Base-by-base conservation (phyloP, 2,797 vertebrate species). In the Staurois parvus region DNA sequence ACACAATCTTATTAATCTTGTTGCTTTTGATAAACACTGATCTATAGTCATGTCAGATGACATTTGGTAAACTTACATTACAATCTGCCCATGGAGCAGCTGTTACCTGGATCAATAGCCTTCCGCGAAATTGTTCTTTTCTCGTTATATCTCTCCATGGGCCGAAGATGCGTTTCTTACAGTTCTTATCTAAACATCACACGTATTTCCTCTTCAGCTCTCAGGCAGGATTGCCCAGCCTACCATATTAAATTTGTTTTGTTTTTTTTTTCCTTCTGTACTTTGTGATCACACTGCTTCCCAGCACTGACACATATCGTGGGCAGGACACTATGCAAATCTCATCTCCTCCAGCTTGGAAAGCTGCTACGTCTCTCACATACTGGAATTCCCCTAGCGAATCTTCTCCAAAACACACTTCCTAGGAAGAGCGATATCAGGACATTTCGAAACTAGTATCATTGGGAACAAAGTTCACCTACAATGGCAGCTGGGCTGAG, bases 151-250 rank as follows among this genome's bases (percentile, higher is more conserved):
- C 28, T 13, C 66, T 70, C 24, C 48, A 78, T 62, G n/a, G 34
- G 26, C 19, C 30, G 34, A 37, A 40, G 10, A 59, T 30, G 4
- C 26, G 26, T 19, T 68, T 40, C 17, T 45, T 64, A 26, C 45
- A 37, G 3, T 21, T 29, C 26, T 69, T 70, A 59, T 80, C 66
- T n/a, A 26, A 9, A 62, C 11, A 68, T 32, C 9, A 3, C 24
- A 70, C 45, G 78, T 70, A 80, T 80, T 80, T 80, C 78, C 78
- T 80, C 78, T 70, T 80, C 78, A 83, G 72, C 48, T 62, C 66
- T 29, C 9, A 42, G n/a, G 26, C 56, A 83, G 26, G 56, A 30
- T 74, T 64, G 34, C 17, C 67, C 75, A 48, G 66, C 83, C 83
- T 45, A 64, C 83, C 69, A 5, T 30, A 3, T 24, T 40, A 17